Percentiles rank a stretch among this genome's conserved stretches.
Evolutionary conservation across 2,113 vertebrate species (phyloP).

Genomic region (Polyodon spathula): DNA sequence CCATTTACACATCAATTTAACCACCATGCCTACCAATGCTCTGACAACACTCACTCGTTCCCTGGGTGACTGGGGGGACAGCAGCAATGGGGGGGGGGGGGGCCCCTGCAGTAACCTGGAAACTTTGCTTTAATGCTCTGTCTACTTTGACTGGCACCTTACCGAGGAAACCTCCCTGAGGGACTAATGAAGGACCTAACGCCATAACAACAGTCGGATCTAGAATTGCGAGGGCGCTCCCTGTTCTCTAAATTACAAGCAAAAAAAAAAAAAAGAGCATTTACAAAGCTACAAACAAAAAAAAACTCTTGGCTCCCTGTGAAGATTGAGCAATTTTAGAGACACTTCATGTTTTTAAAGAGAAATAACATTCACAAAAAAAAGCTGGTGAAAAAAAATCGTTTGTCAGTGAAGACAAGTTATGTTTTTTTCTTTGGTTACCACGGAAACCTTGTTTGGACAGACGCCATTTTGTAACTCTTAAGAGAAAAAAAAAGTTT

Average conservation of each 20-base stretch:
- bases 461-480: slow-evolving; percentile 37
- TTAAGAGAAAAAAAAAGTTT: slow-evolving; percentile 45
- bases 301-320: slow-evolving; percentile 50
- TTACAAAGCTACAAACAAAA: slow-evolving; percentile 30
- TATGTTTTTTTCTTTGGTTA: slow-evolving; percentile 32
- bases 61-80: no score
- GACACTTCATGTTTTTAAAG: slow-evolving; percentile 45
- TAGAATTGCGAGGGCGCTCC: no score
- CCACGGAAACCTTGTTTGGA: slow-evolving; percentile 28
- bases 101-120: slow-evolving; percentile 48
- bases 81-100: no score
- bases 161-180: slow-evolving; percentile 97
- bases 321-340: slow-evolving; percentile 55
- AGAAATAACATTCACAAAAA: slow-evolving; percentile 41
- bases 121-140: slow-evolving; percentile 76
- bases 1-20: slow-evolving; percentile 12
- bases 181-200: slow-evolving; percentile 99
- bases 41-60: no score
- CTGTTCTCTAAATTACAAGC: background rate
- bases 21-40: slow-evolving; percentile 12
- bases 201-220: slow-evolving; percentile 86
- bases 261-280: slow-evolving; percentile 25
- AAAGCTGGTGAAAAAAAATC: slow-evolving; percentile 7
- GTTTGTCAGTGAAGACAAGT: background rate
- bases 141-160: slow-evolving; percentile 93